Base-by-base conservation (phyloP, 1,140 invertebrate genomes). In the Rhagoletis zephyria region DNA sequence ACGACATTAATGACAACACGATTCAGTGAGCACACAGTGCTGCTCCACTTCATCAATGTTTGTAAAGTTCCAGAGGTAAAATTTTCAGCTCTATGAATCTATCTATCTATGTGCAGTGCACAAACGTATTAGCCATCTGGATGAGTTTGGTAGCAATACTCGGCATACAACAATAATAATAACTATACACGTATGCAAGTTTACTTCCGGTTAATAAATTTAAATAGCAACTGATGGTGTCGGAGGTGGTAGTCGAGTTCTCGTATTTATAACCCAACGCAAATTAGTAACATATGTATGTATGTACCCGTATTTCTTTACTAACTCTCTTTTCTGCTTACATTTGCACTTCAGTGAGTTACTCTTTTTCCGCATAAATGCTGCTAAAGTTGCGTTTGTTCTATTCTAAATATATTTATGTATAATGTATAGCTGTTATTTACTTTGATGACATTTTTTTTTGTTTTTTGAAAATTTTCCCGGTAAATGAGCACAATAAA, bases 1-100 rank as follows among this genome's bases (percentile, higher is more conserved):
- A 63, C 74, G 74, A 81, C 74, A 81, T 81, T 81, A 81, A 81
- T 81, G 74, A 81, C 74, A 81, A 81, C 74, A 81, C 74, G 74
- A 56, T 81, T 81, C 16, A 81, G 74, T 81, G 74, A 81, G 16
- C 74, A 81, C 74, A 19, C 0, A 81, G n/a, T n/a, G n/a, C 74
- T 56, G 48, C 48, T 56, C 48, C 51, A n/a, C 51, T 48, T 51
- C 16, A 56, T 14, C 74, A 14, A 30, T 30, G 30, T 30, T 30
- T 30, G 30, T 42, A 4, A 40, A 16, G 42, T 81, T 56, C 74
- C 74, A 59, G 4, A 9, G 74, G 74, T 45, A 77, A 42, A 16
- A n/a, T 81, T 16, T 67, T 14, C 74, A n/a, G 56, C 45, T 81
- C 19, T 16, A 81, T 30, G 19, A 56, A 81, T 81, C 74, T 81